Conservation (phyloP, 2,797 vertebrate genomes). For the Lerista edwardsae region DNA sequence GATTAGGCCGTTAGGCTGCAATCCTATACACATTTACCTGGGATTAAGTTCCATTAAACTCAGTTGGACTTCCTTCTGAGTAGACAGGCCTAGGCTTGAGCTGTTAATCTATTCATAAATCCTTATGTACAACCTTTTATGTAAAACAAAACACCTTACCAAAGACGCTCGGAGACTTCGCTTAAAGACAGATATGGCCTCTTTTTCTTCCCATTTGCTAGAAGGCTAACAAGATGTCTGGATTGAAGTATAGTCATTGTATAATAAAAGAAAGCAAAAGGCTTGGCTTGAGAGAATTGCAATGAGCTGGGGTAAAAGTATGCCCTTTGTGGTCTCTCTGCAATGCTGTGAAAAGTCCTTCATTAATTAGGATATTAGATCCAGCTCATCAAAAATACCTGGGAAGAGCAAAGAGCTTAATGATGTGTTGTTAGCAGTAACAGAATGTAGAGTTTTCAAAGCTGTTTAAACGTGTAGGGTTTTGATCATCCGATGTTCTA, state of each 20-base stretch:
- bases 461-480: conserved; percentile 42
- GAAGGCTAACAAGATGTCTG: neutral
- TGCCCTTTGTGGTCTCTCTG: neutral
- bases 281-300: neutral
- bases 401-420: conserved; percentile 31
- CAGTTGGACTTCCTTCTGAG: too few species aligned
- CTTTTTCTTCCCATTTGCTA: neutral
- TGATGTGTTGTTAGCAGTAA: conserved; percentile 31
- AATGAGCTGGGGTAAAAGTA: neutral
- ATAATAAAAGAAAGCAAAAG: neutral
- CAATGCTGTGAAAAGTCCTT: conserved; percentile 27
- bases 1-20: too few species aligned
- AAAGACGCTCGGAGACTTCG: neutral
- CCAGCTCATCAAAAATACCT: conserved; percentile 25
- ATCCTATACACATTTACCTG: neutral
- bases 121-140: neutral
- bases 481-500: conserved; percentile 56
- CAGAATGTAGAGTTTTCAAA: conserved; percentile 43
- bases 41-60: too few species aligned
- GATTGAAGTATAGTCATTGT: neutral
- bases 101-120: neutral
- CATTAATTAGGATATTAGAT: conserved; percentile 21
- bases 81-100: neutral
- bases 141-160: neutral
- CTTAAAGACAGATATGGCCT: neutral